Base-by-base conservation (phyloP, 2,888 invertebrate species). In the Drosophila putrida region DNA sequence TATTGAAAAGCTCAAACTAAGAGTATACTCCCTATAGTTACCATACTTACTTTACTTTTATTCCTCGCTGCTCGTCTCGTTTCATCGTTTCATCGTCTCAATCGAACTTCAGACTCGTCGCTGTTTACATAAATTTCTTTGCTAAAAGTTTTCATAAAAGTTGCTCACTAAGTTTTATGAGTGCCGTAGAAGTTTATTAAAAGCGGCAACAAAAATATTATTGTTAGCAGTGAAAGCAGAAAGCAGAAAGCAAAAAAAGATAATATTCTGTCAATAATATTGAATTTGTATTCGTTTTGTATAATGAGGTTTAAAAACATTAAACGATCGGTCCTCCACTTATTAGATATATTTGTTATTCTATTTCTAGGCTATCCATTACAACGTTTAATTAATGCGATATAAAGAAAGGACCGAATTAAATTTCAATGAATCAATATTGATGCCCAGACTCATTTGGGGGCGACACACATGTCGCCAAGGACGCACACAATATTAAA, bases 141-240 rank as follows among this genome's bases (percentile, higher is more conserved):
- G 74, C 50, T 33, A 63, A 75, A 81, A 88, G 64, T 46, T 71
- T 82, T 35, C 9, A 9, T 38, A 64, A 70, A 81, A 84, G 65
- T 81, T 82, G 44, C 62, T 66, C 60, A 55, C 64, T 74, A 86
- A 83, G 87, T 83, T 87, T 88, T 88, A 89, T 86, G 84, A 88
- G 78, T 71, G 70, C 68, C 57, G 72, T 65, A 63, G 75, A 88
- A 83, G 75, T 88, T 88, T 80, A 88, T 86, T 88, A 83, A 79
- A 67, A 82, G 53, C 70, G 55, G 65, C 79, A 67, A 83, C 67
- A 75, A 83, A 88, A 87, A 87, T 88, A 83, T 83, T 86, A 77
- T 86, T 77, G 65, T 65, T 70, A 63, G 73, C 64, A 75, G 60
- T 41, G 50, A 83, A 84, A 68, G 78, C 65, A 50, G 60, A 28